phyloP scores from a whole-genome alignment of 2,888 invertebrate species.

The Bhutanitis thaidina region DNA sequence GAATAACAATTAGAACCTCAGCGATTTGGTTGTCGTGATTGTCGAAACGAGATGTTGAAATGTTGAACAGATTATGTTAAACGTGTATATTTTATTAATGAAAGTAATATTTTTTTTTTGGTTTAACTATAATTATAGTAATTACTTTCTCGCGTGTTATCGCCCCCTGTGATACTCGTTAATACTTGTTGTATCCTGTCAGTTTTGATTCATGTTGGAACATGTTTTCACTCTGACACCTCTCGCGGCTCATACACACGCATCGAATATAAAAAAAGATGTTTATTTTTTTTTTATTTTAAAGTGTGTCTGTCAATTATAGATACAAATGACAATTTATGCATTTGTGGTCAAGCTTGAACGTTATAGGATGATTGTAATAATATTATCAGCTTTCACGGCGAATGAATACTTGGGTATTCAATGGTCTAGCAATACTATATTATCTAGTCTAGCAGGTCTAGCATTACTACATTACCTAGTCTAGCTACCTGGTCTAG shows the following conservation, averaged over 20 bases:
- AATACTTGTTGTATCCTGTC: conserved; percentile 4
- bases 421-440: too few species aligned
- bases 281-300: conserved; percentile 4
- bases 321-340: not conserved
- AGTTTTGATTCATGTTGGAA: conserved; percentile 1
- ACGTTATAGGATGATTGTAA: not conserved
- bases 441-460: too few species aligned
- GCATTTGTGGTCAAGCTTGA: conserved; percentile 3
- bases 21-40: not conserved
- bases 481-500: too few species aligned
- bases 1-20: conserved; percentile 40
- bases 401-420: too few species aligned
- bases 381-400: too few species aligned
- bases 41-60: conserved; percentile 34
- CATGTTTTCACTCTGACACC: conserved; percentile 7
- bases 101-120: conserved; percentile 13
- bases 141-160: conserved; percentile 17
- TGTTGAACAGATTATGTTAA: conserved; percentile 31
- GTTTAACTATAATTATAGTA: conserved; percentile 7
- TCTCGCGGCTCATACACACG: conserved; percentile 3
- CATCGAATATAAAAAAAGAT: conserved; percentile 9
- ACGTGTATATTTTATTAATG: conserved; percentile 17
- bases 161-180: conserved; percentile 2
- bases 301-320: conserved; percentile 4
- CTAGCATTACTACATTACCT: too few species aligned